Conservation (phyloP, 2,113 vertebrate genomes). For the Notechis scutatus region DNA sequence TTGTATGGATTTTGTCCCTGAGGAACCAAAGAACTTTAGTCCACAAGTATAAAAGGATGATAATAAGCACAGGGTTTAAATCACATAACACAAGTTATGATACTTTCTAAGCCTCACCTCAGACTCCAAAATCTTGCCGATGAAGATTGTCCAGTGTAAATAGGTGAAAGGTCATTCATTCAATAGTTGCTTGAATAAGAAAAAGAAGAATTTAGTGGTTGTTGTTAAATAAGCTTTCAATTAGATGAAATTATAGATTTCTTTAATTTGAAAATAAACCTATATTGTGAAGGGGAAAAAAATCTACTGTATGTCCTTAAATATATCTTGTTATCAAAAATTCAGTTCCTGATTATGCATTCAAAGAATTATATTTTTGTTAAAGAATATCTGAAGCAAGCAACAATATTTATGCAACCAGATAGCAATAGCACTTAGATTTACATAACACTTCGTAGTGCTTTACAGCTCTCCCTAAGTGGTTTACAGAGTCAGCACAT, state of each 20-base stretch:
- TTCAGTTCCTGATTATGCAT: neutral
- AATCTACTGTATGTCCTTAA: neutral
- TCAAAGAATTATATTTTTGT: neutral
- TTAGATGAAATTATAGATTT: neutral
- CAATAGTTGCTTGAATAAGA: neutral
- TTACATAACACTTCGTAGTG: no score
- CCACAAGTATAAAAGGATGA: neutral
- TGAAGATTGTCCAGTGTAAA: neutral
- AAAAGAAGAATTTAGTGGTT: neutral
- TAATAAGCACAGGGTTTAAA: neutral
- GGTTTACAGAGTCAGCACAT: no score
- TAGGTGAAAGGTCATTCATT: neutral
- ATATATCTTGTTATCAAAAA: neutral
- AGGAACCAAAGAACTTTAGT: neutral
- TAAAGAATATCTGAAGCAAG: neutral
- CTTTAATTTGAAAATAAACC: neutral
- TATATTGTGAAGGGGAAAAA: neutral
- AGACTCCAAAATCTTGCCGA: neutral
- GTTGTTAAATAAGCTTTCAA: neutral
- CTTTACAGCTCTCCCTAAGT: no score
- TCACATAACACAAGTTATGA: neutral
- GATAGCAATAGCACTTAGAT: no score
- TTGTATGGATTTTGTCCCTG: neutral
- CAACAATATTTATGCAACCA: neutral
- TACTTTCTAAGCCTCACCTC: neutral